Percentiles rank a stretch among this genome's conserved stretches.
phyloP scores from a whole-genome alignment of 1,140 invertebrate genomes.

The Tetramorium parvispinum region DNA sequence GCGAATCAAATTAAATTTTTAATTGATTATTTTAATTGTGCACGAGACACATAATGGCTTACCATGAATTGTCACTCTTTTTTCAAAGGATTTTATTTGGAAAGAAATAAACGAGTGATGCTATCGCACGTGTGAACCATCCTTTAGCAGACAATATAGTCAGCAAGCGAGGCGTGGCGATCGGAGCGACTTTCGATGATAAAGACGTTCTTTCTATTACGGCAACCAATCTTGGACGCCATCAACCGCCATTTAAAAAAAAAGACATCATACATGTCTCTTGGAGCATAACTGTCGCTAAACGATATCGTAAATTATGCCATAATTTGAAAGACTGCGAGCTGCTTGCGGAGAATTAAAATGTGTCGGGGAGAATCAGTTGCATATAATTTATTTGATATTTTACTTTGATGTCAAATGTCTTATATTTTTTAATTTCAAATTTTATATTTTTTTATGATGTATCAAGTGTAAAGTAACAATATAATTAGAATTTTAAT shows the following conservation, averaged over 20 bases:
- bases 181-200: constrained; percentile 20
- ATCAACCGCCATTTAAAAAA: constrained; percentile 15
- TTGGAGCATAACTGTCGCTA: background rate
- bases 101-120: background rate
- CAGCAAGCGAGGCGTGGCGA: constrained; percentile 33
- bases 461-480: no score
- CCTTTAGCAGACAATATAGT: constrained; percentile 7
- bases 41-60: background rate
- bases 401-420: background rate
- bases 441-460: no score
- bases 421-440: no score
- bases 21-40: background rate
- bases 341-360: background rate
- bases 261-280: background rate
- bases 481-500: no score
- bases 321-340: background rate
- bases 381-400: constrained; percentile 10
- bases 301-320: constrained; percentile 40
- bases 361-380: background rate
- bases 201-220: constrained; percentile 17
- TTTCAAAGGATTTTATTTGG: background rate
- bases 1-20: background rate
- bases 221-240: background rate
- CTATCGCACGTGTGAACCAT: background rate
- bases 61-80: background rate